Conservation (phyloP, 2,888 invertebrate species). For the Deilephila elpenor region DNA sequence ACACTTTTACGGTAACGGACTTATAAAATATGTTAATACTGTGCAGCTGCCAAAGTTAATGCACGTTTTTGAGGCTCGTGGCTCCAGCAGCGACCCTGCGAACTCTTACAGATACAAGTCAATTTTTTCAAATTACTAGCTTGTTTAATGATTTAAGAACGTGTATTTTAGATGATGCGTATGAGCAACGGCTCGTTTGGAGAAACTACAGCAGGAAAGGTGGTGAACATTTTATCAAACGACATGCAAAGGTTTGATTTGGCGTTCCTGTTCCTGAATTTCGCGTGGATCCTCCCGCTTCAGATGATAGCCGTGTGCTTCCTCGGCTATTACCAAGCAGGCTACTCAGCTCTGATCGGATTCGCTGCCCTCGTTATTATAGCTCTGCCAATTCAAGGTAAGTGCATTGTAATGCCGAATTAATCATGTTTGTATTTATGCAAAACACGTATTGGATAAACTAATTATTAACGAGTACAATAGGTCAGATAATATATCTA, state of each 20-base stretch:
- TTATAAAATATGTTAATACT: neutral
- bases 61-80: neutral
- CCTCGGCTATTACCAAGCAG: conserved; percentile 88
- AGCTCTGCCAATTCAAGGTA: conserved; percentile 91
- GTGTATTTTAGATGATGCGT: conserved; percentile 78
- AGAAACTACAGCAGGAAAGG: conserved; percentile 93
- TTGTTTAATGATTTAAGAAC: neutral
- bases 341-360: conserved; percentile 88
- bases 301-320: conserved; percentile 87
- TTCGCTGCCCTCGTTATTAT: conserved; percentile 87
- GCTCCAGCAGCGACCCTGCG: neutral
- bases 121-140: too few relatives aligned
- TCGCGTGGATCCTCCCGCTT: conserved; percentile 91
- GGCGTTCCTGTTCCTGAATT: conserved; percentile 90
- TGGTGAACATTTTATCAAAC: conserved; percentile 94
- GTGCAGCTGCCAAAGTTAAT: neutral
- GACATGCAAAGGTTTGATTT: conserved; percentile 94
- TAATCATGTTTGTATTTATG: neutral
- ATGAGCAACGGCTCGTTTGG: conserved; percentile 87
- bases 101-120: too few relatives aligned
- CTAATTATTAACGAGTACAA: neutral
- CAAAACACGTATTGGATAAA: neutral
- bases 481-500: too few relatives aligned
- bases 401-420: neutral
- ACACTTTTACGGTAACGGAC: too few relatives aligned